These are phyloP conservation scores for Egretta garzetta DNA, from an alignment of 2,113 vertebrate genomes.

Conservation along the genomic window DNA sequence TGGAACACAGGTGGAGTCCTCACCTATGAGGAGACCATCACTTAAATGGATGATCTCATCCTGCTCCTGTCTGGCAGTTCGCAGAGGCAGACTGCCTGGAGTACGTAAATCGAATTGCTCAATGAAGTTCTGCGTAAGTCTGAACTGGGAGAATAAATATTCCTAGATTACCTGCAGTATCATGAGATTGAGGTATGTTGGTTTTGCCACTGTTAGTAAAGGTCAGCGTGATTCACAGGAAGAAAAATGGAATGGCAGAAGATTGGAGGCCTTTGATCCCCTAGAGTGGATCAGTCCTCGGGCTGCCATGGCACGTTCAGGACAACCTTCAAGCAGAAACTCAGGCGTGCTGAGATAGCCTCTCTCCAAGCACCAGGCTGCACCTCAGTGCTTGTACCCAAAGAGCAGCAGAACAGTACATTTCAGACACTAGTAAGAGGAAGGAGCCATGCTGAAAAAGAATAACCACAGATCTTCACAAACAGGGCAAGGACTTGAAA, in stretches of 20 bases:
- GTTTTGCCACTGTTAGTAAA: neutral
- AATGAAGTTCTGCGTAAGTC: rapidly evolving
- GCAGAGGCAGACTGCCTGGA: neutral
- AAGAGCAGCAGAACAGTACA: neutral
- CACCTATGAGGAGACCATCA: neutral
- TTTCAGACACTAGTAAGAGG: neutral
- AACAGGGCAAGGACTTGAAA: neutral
- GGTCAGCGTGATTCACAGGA: neutral
- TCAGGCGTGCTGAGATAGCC: neutral
- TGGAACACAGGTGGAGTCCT: too few species aligned
- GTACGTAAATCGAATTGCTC: neutral
- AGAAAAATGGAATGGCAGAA: neutral
- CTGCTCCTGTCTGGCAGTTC: neutral
- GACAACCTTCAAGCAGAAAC: neutral
- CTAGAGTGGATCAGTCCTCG: neutral
- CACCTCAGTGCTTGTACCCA: neutral
- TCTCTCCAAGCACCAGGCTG: neutral
- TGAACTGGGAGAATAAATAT: neutral
- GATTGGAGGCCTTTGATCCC: neutral
- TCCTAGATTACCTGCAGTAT: neutral
- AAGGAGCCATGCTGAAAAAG: neutral
- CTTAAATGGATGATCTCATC: neutral
- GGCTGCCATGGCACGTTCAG: neutral
- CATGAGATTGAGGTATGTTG: neutral
- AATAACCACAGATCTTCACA: neutral